Base-by-base conservation (phyloP, 2,888 invertebrate genomes). In the Lepeophtheirus nordmannii region DNA sequence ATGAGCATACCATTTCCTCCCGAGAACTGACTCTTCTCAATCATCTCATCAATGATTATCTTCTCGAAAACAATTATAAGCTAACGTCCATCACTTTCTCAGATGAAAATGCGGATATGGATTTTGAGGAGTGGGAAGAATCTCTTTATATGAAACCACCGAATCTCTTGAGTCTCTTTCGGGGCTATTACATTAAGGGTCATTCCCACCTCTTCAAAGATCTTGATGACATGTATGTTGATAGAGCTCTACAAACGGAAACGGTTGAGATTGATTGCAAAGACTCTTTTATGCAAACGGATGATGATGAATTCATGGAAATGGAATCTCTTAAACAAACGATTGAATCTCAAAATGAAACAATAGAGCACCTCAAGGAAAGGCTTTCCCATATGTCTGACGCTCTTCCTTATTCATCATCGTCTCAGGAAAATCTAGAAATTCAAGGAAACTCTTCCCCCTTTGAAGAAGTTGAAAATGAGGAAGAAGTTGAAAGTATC, bases 121-220 rank as follows among this genome's bases (percentile, higher is more conserved):
- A 89, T 76, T 88, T 89, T 78, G 89, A 89, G 76, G 87, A 89
- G 74, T 90, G 90, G 90, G 88, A 89, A 75, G 89, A 89, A 77
- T 37, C 22, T n/a, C 89, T 90, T 14, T 89, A 90, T 0, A 78
- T 90, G 58, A 83, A 87, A 71, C 89, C 89, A 37, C 82, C 85
- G 0, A 85, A 85, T 70, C 76, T 90, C 40, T 76, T 88, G 17
- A 73, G 74, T 40, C 70, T 78, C 22, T 77, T 76, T 66, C 71
- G 76, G 53, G 76, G 76, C 68, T 75, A 72, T 70, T 72, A 73
- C 40, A 23, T 57, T 38, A 14, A 39, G n/a, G 58, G 65, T 14
- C 58, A 37, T 20, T 12, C 56, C 1, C 37, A 38, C 12, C 17
- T 22, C 23, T 20, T 40, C 38, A 46, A 14, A 17, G 53, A 46